Conservation (phyloP, 2,113 vertebrate species). For the Lichenostomus cassidix region DNA sequence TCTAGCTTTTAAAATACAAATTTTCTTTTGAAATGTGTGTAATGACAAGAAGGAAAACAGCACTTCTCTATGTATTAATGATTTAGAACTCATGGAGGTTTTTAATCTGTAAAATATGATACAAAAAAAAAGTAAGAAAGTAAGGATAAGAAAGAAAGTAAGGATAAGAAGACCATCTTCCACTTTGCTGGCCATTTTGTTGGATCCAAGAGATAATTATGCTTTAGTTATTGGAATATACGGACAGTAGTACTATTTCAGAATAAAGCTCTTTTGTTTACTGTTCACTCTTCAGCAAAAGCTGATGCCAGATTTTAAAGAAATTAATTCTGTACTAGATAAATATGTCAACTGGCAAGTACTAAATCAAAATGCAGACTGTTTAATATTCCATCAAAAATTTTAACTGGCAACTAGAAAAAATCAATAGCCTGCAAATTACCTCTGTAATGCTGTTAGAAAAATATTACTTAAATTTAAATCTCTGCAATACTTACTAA, state of each 20-base stretch:
- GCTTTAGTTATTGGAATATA: neutral
- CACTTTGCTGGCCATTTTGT: neutral
- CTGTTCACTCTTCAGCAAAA: neutral
- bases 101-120: neutral
- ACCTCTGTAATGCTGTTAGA: neutral
- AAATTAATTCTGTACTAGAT: neutral
- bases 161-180: neutral
- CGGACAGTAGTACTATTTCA: neutral
- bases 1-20: neutral
- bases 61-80: neutral
- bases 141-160: neutral
- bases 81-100: neutral
- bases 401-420: neutral
- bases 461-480: neutral
- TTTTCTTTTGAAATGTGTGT: neutral
- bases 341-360: neutral
- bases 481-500: neutral
- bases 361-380: neutral
- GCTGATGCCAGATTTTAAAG: neutral
- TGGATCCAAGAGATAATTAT: neutral
- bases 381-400: neutral
- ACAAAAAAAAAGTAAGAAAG: neutral
- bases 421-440: neutral
- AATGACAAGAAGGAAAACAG: neutral
- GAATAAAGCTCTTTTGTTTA: neutral